Percentiles rank a stretch among this genome's conserved stretches.
Conservation (phyloP, 1,140 invertebrate species). For the Battus philenor region DNA sequence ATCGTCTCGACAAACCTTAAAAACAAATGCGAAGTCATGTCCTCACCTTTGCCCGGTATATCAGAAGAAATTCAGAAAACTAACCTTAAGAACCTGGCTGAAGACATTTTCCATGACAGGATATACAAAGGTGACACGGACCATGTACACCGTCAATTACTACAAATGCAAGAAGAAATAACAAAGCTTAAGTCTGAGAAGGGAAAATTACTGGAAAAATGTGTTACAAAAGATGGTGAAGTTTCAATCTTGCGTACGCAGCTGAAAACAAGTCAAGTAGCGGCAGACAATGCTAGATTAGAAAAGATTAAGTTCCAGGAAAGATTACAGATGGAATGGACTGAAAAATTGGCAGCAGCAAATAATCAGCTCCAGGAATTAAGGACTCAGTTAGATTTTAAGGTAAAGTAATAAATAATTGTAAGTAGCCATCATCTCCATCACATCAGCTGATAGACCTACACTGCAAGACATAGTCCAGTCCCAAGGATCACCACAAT, state of each 20-base stretch:
- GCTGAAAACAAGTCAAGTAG: conserved; percentile 51
- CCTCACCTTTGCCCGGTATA: conserved; percentile 52
- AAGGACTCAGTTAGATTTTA: conserved; percentile 64
- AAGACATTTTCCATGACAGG: conserved; percentile 52
- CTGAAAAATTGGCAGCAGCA: conserved; percentile 41
- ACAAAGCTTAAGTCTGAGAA: conserved; percentile 65
- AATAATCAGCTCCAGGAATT: conserved; percentile 54
- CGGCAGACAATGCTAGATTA: conserved; percentile 55
- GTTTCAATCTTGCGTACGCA: conserved; percentile 64
- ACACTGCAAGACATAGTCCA: too few species aligned
- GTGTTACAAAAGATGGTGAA: conserved; percentile 69
- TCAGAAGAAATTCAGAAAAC: conserved; percentile 30
- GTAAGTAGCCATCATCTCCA: too few species aligned
- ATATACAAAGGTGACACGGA: conserved; percentile 43
- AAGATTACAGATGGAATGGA: conserved; percentile 59
- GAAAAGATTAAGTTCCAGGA: conserved; percentile 63
- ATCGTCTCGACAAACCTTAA: conserved; percentile 40
- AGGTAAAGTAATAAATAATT: too few species aligned
- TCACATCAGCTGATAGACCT: too few species aligned
- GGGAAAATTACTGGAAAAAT: conserved; percentile 61
- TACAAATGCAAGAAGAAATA: conserved; percentile 59
- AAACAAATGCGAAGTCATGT: conserved; percentile 49
- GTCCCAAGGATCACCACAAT: too few species aligned
- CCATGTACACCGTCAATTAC: conserved; percentile 41
- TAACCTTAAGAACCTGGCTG: conserved; percentile 24